Base-by-base conservation (phyloP, 2,113 vertebrate species). In the Prunella fulvescens region DNA sequence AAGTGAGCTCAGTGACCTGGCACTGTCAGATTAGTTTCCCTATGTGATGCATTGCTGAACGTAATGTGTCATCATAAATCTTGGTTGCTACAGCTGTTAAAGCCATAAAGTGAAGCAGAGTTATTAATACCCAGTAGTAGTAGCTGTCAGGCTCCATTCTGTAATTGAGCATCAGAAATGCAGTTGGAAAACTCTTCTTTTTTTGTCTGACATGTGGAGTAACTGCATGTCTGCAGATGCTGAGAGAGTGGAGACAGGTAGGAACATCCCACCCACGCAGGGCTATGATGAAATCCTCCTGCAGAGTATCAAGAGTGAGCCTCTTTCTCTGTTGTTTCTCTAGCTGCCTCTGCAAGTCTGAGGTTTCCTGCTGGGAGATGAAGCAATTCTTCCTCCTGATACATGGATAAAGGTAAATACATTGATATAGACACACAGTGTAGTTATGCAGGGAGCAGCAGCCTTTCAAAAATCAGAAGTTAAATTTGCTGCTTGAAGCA, bases 1-100 rank as follows among this genome's bases (percentile, higher is more conserved):
- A 93, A 93, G 64, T 88, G 76, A 93, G 81, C 45, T 95, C 90
- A 93, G 81, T 88, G 89, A 94, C 81, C 93, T 92, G 94, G 90
- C 67, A 22, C 81, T 92, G 88, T 91, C 88, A 88, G 79, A 67
- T 93, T 86, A 92, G 71, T 88, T 88, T 82, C 95, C 79, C 83
- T 93, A 80, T 1, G 0, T 86, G 92, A 94, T 78, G 62, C 90
- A 85, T 65, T 93, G 88, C 79, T 90, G 85, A 96, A 73, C 0
- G 1, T 83, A 93, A 81, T 64, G 44, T 88, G 88, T 78, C 94
- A 90, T 80, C 83, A 86, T 67, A 94, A 92, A 92, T 95, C 71
- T 58, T 73, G 54, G 61, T 81, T 90, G 84, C 81, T 93, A 29
- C 88, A 95, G 94, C 90, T 95, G 85, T 54, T 90, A 83, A 93